phyloP scores from a whole-genome alignment of 2,797 vertebrate genomes.

The Acanthopagrus latus region DNA sequence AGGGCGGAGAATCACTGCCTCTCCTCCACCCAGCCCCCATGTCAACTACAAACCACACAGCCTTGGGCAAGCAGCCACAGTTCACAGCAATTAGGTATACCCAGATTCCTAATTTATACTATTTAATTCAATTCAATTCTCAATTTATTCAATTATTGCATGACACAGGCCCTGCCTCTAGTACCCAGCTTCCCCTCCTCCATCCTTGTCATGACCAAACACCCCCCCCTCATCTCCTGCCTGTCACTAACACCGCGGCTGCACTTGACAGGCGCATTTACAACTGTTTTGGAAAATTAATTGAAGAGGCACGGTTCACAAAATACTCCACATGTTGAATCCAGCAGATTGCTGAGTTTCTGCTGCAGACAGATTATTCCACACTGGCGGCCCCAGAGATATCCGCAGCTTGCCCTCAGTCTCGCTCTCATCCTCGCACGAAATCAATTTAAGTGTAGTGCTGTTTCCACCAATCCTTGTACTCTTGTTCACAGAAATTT shows the following conservation, averaged over 20 bases:
- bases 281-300: conserved; percentile 58
- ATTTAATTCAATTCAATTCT: conserved; percentile 71
- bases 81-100: conserved; percentile 71
- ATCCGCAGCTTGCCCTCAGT: conserved; percentile 37
- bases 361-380: conserved; percentile 61
- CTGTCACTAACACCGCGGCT: conserved; percentile 42
- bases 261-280: conserved; percentile 55
- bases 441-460: conserved; percentile 44
- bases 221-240: conserved; percentile 44
- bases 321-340: conserved; percentile 58
- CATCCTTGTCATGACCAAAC: conserved; percentile 33
- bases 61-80: conserved; percentile 59
- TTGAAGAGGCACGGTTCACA: conserved; percentile 39
- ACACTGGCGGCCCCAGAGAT: conserved; percentile 31
- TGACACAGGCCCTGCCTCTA: conserved; percentile 43
- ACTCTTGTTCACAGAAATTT: conserved; percentile 29
- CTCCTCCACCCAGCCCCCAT: conserved; percentile 46
- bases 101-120: conserved; percentile 73
- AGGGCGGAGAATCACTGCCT: conserved; percentile 25
- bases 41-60: conserved; percentile 20
- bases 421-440: conserved; percentile 25
- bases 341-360: conserved; percentile 50
- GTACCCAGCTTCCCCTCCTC: conserved; percentile 19
- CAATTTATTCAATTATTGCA: conserved; percentile 71
- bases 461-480: conserved; percentile 37